Evolutionary conservation across 2,797 vertebrate species (phyloP), one percentile per base, ranked within the genome.

Genomic region (Simalia tracyae): DNA sequence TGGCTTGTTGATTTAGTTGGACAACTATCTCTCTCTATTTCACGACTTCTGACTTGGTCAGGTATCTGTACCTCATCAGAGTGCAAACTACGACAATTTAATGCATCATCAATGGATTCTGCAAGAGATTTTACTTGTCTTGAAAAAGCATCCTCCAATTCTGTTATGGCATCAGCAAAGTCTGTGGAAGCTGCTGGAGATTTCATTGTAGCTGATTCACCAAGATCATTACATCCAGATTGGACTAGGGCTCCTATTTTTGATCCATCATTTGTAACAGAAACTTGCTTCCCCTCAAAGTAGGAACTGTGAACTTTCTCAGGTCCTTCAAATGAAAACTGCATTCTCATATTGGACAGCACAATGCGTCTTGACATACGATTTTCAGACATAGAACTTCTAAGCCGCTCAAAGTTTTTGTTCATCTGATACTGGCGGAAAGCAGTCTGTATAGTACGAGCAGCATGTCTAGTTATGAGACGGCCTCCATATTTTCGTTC

Each of bases 391-490:
- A 99, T 99, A 98, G 99, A 99, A 98, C 99, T 99, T 96, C 99
- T 97, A 64, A 99, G 98, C 66, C 99, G 98, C 97, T 99, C 99
- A 91, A 99, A 99, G 96, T 99, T 99, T 96, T 99, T 99, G 98
- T 99, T 99, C 99, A 99, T 99, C 98, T 99, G 99, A 98, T 99
- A 99, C 97, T 99, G 99, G 94, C 99, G 99, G 96, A 99, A 99
- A 86, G 99, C 99, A 11, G 99, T 99, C 95, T 99, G 99, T 96
- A 99, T 99, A 93, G 99, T 99, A 94, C 99, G 98, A 63, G 99
- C 99, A 19, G 99, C 99, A 98, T 99, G 99, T 91, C 99, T 97
- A 89, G 98, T 99, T 98, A 99, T 99, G 94, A 99, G 99, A 98
- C 99, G 99, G 92, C 99, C 99, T 94, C 99, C 99, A 98, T 99